phyloP scores from a whole-genome alignment of 2,797 vertebrate genomes.

The Micropoecilia bifurca region DNA sequence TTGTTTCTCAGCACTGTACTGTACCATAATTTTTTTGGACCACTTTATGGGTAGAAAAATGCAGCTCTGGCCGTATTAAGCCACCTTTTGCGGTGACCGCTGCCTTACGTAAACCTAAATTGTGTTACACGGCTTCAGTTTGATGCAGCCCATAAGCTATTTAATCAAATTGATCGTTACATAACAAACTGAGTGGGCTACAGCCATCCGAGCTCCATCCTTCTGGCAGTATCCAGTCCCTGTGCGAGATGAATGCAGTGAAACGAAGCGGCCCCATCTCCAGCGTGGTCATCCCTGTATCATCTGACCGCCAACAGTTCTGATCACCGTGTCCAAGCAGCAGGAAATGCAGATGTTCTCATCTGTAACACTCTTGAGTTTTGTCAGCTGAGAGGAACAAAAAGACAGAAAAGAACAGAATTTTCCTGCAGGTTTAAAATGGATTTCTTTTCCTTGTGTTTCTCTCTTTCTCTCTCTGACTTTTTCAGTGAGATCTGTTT shows the following conservation, averaged over 20 bases:
- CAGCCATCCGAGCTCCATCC: slow-evolving; percentile 67
- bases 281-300: slow-evolving; percentile 57
- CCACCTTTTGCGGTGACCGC: slow-evolving; percentile 41
- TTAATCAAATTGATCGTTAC: slow-evolving; percentile 77
- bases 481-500: slow-evolving; percentile 13
- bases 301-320: slow-evolving; percentile 42
- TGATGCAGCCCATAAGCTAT: slow-evolving; percentile 66
- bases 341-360: slow-evolving; percentile 37
- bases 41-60: background rate
- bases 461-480: background rate
- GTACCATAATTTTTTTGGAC: background rate
- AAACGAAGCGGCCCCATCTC: slow-evolving; percentile 56
- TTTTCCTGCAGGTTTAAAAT: slow-evolving; percentile 13
- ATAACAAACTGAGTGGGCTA: slow-evolving; percentile 75
- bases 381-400: slow-evolving; percentile 26
- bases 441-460: background rate
- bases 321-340: slow-evolving; percentile 37
- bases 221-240: slow-evolving; percentile 62
- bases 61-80: slow-evolving; percentile 24
- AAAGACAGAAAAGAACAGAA: slow-evolving; percentile 24
- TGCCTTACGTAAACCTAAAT: slow-evolving; percentile 60
- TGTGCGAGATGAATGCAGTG: slow-evolving; percentile 56
- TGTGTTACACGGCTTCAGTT: slow-evolving; percentile 51
- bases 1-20: background rate
- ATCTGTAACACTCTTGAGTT: slow-evolving; percentile 26